phyloP scores from a whole-genome alignment of 1,140 invertebrate species.

The Bombus difficillimus region DNA sequence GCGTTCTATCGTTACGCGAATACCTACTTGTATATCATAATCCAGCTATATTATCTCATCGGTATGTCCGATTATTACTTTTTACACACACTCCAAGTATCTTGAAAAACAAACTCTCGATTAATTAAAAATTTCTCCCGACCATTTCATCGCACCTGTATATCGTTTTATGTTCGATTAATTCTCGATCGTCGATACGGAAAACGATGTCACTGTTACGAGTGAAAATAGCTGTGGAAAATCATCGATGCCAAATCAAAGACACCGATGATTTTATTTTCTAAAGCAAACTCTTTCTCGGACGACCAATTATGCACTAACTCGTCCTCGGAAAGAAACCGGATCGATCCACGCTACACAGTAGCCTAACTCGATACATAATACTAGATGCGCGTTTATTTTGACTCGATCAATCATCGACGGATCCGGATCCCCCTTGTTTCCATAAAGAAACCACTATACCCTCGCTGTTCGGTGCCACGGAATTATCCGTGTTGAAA shows the following conservation, averaged over 20 bases:
- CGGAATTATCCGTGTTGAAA: not conserved
- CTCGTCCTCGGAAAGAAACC: not conserved
- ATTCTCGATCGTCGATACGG: too few relatives aligned
- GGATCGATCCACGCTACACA: not conserved
- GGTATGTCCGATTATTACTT: not conserved
- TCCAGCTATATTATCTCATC: not conserved
- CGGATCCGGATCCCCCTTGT: not conserved
- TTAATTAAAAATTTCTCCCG: not conserved
- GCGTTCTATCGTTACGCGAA: not conserved
- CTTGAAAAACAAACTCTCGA: too few relatives aligned
- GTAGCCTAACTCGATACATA: conserved; percentile 4
- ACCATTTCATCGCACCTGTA: too few relatives aligned
- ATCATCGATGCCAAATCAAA: not conserved
- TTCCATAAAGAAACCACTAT: not conserved
- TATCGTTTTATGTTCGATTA: too few relatives aligned
- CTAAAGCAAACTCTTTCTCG: not conserved
- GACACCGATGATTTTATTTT: not conserved
- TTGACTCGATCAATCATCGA: conserved; percentile 2
- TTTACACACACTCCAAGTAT: too few relatives aligned
- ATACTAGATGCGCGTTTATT: not conserved
- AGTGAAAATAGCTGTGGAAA: not conserved
- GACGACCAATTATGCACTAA: not conserved
- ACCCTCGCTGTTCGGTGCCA: too few relatives aligned
- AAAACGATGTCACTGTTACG: too few relatives aligned
- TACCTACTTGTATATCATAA: not conserved